Percentiles rank a stretch among this genome's conserved stretches.
phyloP scores from a whole-genome alignment of 2,888 invertebrate species.

The Muschampia plurimacula region DNA sequence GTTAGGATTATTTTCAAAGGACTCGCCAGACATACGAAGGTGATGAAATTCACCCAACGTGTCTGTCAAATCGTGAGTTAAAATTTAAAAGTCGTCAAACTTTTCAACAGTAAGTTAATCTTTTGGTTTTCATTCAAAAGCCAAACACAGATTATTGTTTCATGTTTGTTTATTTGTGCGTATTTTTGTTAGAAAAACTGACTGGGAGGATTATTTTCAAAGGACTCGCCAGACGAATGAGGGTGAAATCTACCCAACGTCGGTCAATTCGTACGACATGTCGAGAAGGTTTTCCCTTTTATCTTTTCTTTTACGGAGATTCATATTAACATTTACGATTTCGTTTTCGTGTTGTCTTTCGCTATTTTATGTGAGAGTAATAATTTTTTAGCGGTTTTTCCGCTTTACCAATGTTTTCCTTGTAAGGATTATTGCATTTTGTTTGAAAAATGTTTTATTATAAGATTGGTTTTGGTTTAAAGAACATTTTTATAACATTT shows the following conservation, averaged over 20 bases:
- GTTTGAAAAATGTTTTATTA: neutral
- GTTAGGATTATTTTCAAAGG: too few species aligned
- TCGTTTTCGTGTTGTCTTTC: slow-evolving; percentile 26
- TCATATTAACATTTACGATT: slow-evolving; percentile 39
- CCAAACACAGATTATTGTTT: neutral
- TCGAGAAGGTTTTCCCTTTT: slow-evolving; percentile 31
- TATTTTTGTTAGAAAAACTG: slow-evolving; percentile 4
- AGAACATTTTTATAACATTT: neutral
- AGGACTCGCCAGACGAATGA: slow-evolving; percentile 23
- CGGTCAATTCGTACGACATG: slow-evolving; percentile 38
- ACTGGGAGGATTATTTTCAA: slow-evolving; percentile 28
- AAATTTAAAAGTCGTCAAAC: too few species aligned
- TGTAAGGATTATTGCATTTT: slow-evolving; percentile 19
- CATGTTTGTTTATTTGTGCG: neutral
- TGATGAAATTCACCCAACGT: too few species aligned
- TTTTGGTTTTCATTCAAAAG: neutral
- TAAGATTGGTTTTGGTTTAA: neutral
- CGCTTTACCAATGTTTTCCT: slow-evolving; percentile 17
- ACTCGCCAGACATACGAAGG: too few species aligned
- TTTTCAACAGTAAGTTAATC: neutral
- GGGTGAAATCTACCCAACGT: slow-evolving; percentile 31
- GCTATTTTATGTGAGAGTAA: slow-evolving; percentile 28
- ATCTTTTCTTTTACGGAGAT: slow-evolving; percentile 33
- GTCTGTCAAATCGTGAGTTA: too few species aligned
- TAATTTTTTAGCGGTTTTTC: slow-evolving; percentile 30